These are phyloP conservation scores for Verasper variegatus DNA, from an alignment of 2,113 vertebrate genomes.

Conservation along the genomic window DNA sequence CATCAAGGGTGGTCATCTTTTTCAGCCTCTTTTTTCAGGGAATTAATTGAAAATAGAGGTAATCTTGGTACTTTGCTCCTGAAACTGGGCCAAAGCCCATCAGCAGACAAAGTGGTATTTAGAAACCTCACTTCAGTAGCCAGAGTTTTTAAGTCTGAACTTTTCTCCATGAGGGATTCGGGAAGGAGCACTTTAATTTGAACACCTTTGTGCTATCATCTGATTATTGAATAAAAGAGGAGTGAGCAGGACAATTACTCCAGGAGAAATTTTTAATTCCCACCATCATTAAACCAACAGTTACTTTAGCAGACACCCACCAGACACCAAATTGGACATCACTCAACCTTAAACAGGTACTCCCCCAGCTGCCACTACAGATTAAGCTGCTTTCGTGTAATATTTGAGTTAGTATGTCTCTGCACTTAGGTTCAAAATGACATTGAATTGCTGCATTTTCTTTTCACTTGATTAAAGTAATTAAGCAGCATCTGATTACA, in stretches of 20 bases:
- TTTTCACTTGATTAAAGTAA: slow-evolving; percentile 20
- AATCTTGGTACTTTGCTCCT: slow-evolving; percentile 55
- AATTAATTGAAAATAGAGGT: slow-evolving; percentile 60
- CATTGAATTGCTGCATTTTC: slow-evolving; percentile 17
- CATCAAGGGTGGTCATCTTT: slow-evolving; percentile 46
- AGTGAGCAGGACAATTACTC: not conserved
- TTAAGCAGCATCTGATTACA: slow-evolving; percentile 38
- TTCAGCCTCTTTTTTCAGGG: slow-evolving; percentile 13
- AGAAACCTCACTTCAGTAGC: slow-evolving; percentile 27
- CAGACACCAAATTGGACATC: not conserved
- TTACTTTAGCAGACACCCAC: not conserved
- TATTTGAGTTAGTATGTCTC: not conserved
- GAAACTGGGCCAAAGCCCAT: slow-evolving; percentile 51
- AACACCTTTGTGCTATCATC: not conserved
- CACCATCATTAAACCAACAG: not conserved
- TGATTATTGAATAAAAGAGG: slow-evolving; percentile 17
- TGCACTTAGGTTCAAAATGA: not conserved
- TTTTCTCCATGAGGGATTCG: slow-evolving; percentile 12
- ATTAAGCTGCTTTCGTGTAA: not conserved
- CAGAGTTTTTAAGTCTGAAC: slow-evolving; percentile 12
- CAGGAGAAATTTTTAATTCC: slow-evolving; percentile 1
- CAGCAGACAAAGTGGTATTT: slow-evolving; percentile 34
- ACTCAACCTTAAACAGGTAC: not conserved
- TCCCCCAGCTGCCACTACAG: not conserved
- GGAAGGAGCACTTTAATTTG: slow-evolving; percentile 20